These are phyloP conservation scores for Teleogryllus occipitalis DNA, from an alignment of 1,140 invertebrate genomes.

Conservation along the genomic window DNA sequence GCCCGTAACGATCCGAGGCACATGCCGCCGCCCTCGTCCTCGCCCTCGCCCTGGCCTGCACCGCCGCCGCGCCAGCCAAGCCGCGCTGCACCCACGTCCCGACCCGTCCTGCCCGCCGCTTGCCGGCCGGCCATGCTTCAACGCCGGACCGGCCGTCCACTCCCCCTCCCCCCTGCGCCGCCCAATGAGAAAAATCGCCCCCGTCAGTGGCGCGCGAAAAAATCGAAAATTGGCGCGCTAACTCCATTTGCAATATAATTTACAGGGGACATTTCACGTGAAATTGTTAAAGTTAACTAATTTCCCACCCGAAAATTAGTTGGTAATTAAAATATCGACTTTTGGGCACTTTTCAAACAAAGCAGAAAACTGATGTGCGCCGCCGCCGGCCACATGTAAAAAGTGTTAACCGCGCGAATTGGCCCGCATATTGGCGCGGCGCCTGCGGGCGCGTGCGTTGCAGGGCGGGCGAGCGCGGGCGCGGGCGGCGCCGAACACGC, in stretches of 20 bases:
- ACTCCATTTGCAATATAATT: neutral
- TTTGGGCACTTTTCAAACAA: conserved; percentile 4
- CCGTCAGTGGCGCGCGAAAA: neutral
- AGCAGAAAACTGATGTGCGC: neutral
- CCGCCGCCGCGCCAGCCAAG: neutral
- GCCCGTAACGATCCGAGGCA: neutral
- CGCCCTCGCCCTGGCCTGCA: neutral
- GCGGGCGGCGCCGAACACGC: too few species aligned
- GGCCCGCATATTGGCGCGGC: neutral
- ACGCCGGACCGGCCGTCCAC: neutral
- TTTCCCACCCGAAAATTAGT: conserved; percentile 3
- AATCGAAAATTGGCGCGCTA: neutral
- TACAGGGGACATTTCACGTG: neutral
- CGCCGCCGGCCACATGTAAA: neutral
- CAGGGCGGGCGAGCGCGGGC: too few species aligned
- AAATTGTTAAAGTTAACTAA: neutral
- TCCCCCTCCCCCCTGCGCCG: too few species aligned
- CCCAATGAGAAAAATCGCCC: neutral
- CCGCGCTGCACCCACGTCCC: neutral
- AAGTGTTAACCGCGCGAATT: conserved; percentile 1
- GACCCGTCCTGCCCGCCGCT: too few species aligned
- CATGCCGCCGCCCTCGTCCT: neutral
- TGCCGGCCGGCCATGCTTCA: neutral
- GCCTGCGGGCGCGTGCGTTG: too few species aligned
- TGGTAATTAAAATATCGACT: neutral